Base-by-base conservation (phyloP, 2,113 vertebrate genomes). In the Saccopteryx bilineata region DNA sequence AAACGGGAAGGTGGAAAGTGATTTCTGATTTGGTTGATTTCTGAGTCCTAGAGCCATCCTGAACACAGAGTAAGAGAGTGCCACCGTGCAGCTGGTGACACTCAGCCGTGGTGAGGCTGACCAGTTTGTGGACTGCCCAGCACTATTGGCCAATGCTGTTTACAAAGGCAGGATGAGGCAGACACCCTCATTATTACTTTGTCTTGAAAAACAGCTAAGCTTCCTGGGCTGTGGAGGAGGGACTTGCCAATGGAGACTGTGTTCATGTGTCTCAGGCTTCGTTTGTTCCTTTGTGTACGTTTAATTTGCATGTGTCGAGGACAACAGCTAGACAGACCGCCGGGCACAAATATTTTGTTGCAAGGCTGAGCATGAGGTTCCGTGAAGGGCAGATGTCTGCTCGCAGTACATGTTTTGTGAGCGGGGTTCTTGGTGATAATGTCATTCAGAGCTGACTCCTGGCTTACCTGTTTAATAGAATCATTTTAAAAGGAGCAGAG, bases 161-260 rank as follows among this genome's bases (percentile, higher is more conserved):
- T 23, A 50, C 39, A 69, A 5, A 69, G 54, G 84, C 9, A 1
- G 15, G n/a, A 14, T 28, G 46, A 50, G 76, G 8, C 5, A 8
- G 24, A 54, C 24, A 31, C 46, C n/a, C 46, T 74, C 2, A 4
- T n/a, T 5, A 24, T 84, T 26, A 58, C 54, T 93, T 66, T 14
- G 28, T 50, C 82, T 82, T n/a, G 72, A 26, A 82, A 88, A 81
- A 60, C 39, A 93, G 52, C 76, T 87, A 91, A 78, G 13, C 84
- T n/a, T 76, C n/a, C 46, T 50, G 56, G 80, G 31, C 66, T 52
- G 17, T 21, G 48, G 81, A 68, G 56, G 61, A 76, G 68, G 18
- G 81, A 81, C 4, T 68, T 50, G 21, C 28, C 10, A 9, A 1
- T 26, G 23, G 61, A 69, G n/a, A 79, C 21, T 69, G 80, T 61